phyloP scores from a whole-genome alignment of 2,797 vertebrate species.

The Tarsius wallacei region DNA sequence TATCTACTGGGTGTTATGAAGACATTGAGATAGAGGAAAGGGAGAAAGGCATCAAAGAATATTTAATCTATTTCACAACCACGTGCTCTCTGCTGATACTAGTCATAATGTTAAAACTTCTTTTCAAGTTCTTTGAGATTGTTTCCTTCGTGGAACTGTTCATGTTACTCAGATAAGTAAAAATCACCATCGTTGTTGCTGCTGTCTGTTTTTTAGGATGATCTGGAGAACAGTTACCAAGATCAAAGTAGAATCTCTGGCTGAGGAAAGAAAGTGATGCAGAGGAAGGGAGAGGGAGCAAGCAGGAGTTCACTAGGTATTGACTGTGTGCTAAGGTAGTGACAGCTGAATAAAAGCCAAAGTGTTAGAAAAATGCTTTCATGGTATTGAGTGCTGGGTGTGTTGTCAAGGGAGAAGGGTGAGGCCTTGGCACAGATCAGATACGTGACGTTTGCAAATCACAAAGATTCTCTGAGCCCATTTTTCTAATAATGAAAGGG shows the following conservation, averaged over 20 bases:
- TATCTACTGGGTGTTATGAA: not conserved
- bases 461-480: not conserved
- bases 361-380: not conserved
- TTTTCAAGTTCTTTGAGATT: constrained; percentile 45
- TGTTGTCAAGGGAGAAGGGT: not conserved
- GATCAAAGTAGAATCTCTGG: constrained; percentile 57
- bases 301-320: not conserved
- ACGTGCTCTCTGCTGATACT: constrained; percentile 27
- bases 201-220: constrained; percentile 28
- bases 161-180: constrained; percentile 62
- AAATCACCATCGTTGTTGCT: constrained; percentile 46
- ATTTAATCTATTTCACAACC: constrained; percentile 26
- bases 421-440: not conserved
- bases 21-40: constrained; percentile 32
- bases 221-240: constrained; percentile 30
- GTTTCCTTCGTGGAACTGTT: constrained; percentile 32
- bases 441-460: not conserved
- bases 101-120: constrained; percentile 14
- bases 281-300: not conserved
- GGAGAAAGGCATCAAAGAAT: not conserved
- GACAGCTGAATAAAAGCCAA: not conserved
- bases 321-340: not conserved
- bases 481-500: not conserved
- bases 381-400: not conserved
- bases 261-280: not conserved